Evolutionary conservation across 2,113 vertebrate species (phyloP).

Genomic region (Chionodraco myersi): DNA sequence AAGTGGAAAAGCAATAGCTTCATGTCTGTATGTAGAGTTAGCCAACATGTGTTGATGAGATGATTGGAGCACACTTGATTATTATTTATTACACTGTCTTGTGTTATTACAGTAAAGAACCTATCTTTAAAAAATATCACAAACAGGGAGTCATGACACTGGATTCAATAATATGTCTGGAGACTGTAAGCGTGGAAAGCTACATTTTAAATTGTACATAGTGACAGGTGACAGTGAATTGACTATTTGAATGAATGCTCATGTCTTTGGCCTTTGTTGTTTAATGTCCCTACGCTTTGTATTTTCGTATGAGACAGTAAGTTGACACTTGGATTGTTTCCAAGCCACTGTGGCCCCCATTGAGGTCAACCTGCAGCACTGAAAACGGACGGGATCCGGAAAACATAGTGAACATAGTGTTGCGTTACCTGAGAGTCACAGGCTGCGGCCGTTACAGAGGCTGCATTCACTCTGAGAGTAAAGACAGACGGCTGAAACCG

Average conservation of each 20-base stretch:
- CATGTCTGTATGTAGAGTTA: conserved; percentile 26
- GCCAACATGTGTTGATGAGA: conserved; percentile 8
- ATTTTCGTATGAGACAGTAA: conserved; percentile 38
- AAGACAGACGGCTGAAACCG: conserved; percentile 41
- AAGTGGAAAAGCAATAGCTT: conserved; percentile 31
- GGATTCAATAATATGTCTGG: conserved; percentile 57
- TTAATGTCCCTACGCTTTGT: conserved; percentile 32
- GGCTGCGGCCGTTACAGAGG: conserved; percentile 38
- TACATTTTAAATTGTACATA: conserved; percentile 48
- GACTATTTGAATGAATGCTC: conserved; percentile 38
- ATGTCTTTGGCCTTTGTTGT: conserved; percentile 19
- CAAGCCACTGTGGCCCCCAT: conserved; percentile 19
- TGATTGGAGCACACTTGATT: conserved; percentile 31
- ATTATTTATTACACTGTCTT: conserved; percentile 71
- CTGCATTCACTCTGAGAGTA: conserved; percentile 48
- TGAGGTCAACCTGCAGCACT: conserved; percentile 46
- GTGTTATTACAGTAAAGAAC: conserved; percentile 34
- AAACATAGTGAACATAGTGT: conserved; percentile 25
- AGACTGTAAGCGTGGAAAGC: conserved; percentile 23
- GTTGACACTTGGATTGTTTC: conserved; percentile 52
- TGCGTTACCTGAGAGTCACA: conserved; percentile 49
- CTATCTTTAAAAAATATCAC: conserved; percentile 31
- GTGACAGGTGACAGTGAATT: conserved; percentile 1
- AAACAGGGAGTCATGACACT: conserved; percentile 76
- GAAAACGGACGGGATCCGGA: conserved; percentile 32